Conservation (phyloP, 2,888 invertebrate genomes). For the Plagiodera versicolora region DNA sequence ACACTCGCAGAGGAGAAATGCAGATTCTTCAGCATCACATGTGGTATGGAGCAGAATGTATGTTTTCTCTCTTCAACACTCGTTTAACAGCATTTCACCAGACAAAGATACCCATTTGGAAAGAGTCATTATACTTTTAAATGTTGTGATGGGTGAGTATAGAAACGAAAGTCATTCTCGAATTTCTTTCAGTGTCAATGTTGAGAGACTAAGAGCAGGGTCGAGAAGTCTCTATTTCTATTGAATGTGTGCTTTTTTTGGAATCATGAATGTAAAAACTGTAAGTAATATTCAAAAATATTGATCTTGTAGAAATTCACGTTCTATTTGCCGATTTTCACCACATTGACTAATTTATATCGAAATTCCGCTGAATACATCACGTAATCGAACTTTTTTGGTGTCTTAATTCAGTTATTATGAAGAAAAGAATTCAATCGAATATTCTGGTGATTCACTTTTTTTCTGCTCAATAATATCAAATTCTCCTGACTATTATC, state of each 20-base stretch:
- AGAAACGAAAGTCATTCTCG: slow-evolving; percentile 50
- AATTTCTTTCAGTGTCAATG: slow-evolving; percentile 51
- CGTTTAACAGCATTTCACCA: slow-evolving; percentile 14
- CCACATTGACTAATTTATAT: too few species aligned
- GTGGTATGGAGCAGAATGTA: slow-evolving; percentile 24
- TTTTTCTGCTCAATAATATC: too few species aligned
- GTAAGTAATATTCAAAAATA: slow-evolving; percentile 17
- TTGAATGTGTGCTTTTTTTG: background rate
- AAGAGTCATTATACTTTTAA: slow-evolving; percentile 29
- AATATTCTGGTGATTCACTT: too few species aligned
- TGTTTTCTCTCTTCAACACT: slow-evolving; percentile 27
- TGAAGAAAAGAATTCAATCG: too few species aligned
- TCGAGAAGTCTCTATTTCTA: slow-evolving; percentile 27
- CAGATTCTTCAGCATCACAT: slow-evolving; percentile 30
- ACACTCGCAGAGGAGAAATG: slow-evolving; percentile 25
- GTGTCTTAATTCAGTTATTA: too few species aligned
- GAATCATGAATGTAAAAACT: slow-evolving; percentile 13
- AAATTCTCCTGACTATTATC: too few species aligned
- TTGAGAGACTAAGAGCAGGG: slow-evolving; percentile 44
- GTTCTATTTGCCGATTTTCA: too few species aligned
- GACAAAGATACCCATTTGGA: slow-evolving; percentile 32
- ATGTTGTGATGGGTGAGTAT: slow-evolving; percentile 35
- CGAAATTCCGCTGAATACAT: too few species aligned
- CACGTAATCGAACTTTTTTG: too few species aligned
- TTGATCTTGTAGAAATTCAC: too few species aligned